Conservation (phyloP, 2,888 invertebrate species). For the Ophion ventricosus region DNA sequence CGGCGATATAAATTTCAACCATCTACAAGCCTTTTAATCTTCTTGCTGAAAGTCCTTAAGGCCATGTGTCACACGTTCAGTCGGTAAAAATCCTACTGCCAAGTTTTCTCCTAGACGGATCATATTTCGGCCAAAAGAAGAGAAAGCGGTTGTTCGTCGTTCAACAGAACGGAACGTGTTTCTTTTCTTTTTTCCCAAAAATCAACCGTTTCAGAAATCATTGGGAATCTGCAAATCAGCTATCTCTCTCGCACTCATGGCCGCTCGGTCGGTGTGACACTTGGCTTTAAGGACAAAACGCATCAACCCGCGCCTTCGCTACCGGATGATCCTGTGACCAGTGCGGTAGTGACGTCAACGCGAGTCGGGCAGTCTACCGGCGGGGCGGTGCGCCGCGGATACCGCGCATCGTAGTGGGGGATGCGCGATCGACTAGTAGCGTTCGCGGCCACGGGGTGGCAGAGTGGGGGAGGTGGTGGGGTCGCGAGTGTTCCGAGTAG, state of each 20-base stretch:
- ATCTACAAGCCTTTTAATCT: no score
- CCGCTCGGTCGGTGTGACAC: no score
- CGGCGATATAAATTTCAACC: no score
- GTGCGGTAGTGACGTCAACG: constrained; percentile 50
- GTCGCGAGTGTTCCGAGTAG: constrained; percentile 19
- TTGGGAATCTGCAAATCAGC: background rate
- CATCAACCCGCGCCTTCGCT: background rate
- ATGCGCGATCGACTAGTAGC: background rate
- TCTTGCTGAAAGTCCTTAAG: no score
- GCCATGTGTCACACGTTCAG: no score
- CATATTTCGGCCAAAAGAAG: no score
- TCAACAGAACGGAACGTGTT: no score
- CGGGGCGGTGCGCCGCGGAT: background rate
- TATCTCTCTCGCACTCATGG: background rate
- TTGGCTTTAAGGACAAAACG: background rate
- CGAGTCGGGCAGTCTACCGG: constrained; percentile 52
- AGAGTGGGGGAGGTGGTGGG: background rate
- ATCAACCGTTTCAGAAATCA: no score
- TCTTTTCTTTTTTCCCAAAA: no score
- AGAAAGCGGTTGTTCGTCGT: no score
- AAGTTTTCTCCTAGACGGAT: no score
- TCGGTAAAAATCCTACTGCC: no score
- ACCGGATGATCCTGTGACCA: constrained; percentile 32
- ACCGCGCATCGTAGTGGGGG: constrained; percentile 7
- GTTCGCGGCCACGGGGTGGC: background rate